Evolutionary conservation across 2,888 invertebrate species (phyloP).

Genomic region (Xestobium rufovillosum): DNA sequence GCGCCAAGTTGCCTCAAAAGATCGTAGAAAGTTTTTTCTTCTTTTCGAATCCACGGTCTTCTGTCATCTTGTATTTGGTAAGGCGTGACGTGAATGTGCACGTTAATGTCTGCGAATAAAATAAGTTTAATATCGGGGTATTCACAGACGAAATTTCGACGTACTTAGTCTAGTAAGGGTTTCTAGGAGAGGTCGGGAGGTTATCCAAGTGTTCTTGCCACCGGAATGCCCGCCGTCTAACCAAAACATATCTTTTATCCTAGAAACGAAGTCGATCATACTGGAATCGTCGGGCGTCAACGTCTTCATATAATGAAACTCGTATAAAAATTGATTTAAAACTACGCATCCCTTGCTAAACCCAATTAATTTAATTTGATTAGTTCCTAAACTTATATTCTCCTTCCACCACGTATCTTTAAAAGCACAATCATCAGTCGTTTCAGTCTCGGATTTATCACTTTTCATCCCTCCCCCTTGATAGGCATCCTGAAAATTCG

Average conservation of each 20-base stretch:
- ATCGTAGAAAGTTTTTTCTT: constrained; percentile 70
- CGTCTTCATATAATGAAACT: constrained; percentile 68
- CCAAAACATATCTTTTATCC: constrained; percentile 77
- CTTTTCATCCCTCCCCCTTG: too few species aligned
- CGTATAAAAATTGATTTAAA: constrained; percentile 82
- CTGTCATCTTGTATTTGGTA: constrained; percentile 77
- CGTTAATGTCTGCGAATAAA: constrained; percentile 58
- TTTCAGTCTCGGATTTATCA: too few species aligned
- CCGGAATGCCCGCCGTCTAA: constrained; percentile 90
- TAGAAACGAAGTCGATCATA: constrained; percentile 55
- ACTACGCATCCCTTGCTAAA: constrained; percentile 94
- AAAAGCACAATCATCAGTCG: too few species aligned
- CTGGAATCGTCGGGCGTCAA: constrained; percentile 55
- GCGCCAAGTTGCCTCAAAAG: constrained; percentile 59
- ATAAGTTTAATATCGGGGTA: too few species aligned
- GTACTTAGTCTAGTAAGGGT: constrained; percentile 66
- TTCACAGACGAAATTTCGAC: too few species aligned
- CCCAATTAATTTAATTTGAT: constrained; percentile 60
- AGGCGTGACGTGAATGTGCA: constrained; percentile 81
- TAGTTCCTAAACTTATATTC: constrained; percentile 39
- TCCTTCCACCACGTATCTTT: constrained; percentile 55
- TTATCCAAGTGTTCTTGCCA: constrained; percentile 81
- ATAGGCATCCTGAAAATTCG: too few species aligned
- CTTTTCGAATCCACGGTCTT: constrained; percentile 77
- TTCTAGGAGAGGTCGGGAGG: constrained; percentile 63